These are phyloP conservation scores for Herpetotheres cachinnans DNA, from an alignment of 2,113 vertebrate genomes.

Conservation along the genomic window DNA sequence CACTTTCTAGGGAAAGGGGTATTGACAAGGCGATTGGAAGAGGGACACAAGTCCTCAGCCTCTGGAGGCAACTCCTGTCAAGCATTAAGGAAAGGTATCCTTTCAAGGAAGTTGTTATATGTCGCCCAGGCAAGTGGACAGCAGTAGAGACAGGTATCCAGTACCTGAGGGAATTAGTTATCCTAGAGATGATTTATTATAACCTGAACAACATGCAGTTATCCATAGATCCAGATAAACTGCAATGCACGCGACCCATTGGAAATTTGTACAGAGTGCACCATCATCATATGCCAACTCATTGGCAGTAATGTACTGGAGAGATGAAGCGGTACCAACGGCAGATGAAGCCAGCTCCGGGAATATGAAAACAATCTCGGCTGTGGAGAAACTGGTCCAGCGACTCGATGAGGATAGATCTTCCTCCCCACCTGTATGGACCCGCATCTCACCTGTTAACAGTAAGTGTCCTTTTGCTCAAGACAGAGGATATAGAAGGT, in stretches of 20 bases:
- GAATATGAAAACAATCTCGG: too few relatives aligned
- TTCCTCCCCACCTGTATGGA: too few relatives aligned
- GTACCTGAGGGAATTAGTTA: background rate
- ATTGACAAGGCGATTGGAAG: background rate
- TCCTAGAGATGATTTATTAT: background rate
- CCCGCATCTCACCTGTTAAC: too few relatives aligned
- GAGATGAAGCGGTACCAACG: background rate
- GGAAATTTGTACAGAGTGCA: background rate
- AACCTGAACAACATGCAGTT: background rate
- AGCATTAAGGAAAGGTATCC: background rate
- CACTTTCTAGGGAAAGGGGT: background rate
- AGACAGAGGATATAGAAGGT: too few relatives aligned
- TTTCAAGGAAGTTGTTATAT: background rate
- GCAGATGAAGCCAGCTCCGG: background rate
- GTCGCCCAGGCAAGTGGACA: background rate
- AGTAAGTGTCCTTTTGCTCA: too few relatives aligned
- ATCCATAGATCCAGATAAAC: background rate
- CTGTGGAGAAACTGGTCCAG: too few relatives aligned
- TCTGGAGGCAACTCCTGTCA: background rate
- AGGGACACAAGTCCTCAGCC: background rate
- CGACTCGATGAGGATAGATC: too few relatives aligned
- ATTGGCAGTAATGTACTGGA: background rate
- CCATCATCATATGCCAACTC: background rate
- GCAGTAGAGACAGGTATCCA: background rate
- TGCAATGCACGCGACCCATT: background rate